Percentiles rank a stretch among this genome's conserved stretches.
These are phyloP conservation scores for Lepidothrix coronata DNA, from an alignment of 2,113 vertebrate genomes.

Conservation along the genomic window DNA sequence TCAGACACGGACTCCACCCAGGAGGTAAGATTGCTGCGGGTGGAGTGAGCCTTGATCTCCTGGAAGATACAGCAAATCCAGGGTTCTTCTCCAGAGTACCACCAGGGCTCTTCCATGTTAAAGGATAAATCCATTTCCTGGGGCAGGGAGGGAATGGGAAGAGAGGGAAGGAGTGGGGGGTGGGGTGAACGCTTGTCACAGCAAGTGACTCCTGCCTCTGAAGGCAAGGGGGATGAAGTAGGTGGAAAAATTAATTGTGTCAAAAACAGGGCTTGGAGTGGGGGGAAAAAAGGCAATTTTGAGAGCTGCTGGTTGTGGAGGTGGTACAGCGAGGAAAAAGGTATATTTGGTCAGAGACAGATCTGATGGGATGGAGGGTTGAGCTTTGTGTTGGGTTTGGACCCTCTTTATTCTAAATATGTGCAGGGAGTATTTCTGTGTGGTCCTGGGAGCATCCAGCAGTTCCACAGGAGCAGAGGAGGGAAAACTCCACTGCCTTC, in stretches of 20 bases:
- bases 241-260: neutral
- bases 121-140: neutral
- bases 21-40: slow-evolving; percentile 78
- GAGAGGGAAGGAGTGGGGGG: neutral
- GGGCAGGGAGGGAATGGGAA: neutral
- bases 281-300: neutral
- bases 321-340: fast-evolving
- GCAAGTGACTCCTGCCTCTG: neutral
- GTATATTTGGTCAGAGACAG: fast-evolving
- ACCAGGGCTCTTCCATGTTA: neutral
- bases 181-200: neutral
- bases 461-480: neutral
- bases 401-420: neutral
- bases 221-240: neutral
- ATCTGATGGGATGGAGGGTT: neutral
- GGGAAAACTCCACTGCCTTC: neutral
- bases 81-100: neutral
- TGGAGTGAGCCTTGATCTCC: neutral
- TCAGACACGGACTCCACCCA: slow-evolving; percentile 80
- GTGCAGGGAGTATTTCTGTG: neutral
- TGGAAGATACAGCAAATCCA: neutral
- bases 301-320: neutral
- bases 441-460: neutral
- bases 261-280: neutral
- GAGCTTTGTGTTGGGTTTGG: neutral